Evolutionary conservation across 2,888 invertebrate species (phyloP).

Genomic region (Lathronympha strigana): DNA sequence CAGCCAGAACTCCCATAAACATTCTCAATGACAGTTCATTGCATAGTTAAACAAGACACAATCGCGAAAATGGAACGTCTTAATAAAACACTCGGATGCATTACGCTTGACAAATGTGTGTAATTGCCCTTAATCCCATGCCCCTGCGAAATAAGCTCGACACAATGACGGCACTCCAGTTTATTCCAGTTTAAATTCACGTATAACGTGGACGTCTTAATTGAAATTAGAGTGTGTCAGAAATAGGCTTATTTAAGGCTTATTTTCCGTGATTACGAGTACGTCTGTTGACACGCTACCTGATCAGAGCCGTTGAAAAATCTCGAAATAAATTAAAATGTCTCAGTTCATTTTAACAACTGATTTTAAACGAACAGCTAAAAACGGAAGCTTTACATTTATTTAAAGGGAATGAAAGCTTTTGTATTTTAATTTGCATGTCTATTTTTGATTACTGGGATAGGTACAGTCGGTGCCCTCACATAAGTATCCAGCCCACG

Average conservation of each 20-base stretch:
- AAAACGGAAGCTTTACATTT: neutral
- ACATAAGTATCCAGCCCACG: too few species aligned
- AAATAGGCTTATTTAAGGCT: slow-evolving; percentile 57
- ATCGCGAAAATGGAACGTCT: slow-evolving; percentile 23
- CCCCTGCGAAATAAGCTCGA: slow-evolving; percentile 34
- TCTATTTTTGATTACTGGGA: too few species aligned
- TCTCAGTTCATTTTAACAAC: slow-evolving; percentile 44
- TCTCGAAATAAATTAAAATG: slow-evolving; percentile 56
- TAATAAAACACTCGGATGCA: slow-evolving; percentile 37
- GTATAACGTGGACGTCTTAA: slow-evolving; percentile 51
- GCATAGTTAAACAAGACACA: slow-evolving; percentile 24
- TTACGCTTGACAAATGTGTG: slow-evolving; percentile 38
- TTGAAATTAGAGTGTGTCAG: slow-evolving; percentile 57
- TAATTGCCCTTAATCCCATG: slow-evolving; percentile 37
- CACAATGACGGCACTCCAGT: slow-evolving; percentile 46
- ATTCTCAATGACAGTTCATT: neutral
- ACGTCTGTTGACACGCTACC: slow-evolving; percentile 38
- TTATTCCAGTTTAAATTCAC: slow-evolving; percentile 52
- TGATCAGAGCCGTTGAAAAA: slow-evolving; percentile 48
- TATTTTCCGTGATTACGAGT: slow-evolving; percentile 55
- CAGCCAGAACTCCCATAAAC: too few species aligned
- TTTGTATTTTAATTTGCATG: too few species aligned
- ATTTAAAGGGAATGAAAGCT: too few species aligned
- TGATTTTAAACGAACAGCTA: slow-evolving; percentile 11
- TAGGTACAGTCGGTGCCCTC: too few species aligned